Base-by-base conservation (phyloP, 2,797 vertebrate genomes). In the Selene dorsalis region DNA sequence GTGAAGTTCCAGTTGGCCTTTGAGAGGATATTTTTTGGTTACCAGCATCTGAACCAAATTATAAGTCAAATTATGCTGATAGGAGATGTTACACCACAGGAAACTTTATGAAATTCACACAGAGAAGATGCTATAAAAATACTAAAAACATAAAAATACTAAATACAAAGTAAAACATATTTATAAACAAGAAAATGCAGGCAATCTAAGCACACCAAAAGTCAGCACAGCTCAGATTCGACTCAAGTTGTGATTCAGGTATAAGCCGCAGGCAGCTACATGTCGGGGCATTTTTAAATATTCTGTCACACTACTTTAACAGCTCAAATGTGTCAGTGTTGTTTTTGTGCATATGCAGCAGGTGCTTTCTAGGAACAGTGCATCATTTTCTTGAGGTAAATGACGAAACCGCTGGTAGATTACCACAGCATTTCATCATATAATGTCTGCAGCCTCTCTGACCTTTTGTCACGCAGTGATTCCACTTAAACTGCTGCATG, bases 381-480 rank as follows among this genome's bases (percentile, higher is more conserved):
- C 24, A 17, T 61, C 20, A 35, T 71, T 69, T 58, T 71, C 35
- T 66, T 22, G 6, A 77, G 62, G 69, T 83, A 67, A 82, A 82
- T 47, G 50, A 69, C 73, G 28, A 52, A 75, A 52, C 10, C 71
- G 38, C 22, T 24, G 30, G 10, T 45, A 26, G 50, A 22, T 79
- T 70, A 66, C 41, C 7, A 57, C 24, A 70, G 28, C 59, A 41
- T 63, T 32, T 22, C 70, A 39, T 78, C 74, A 77, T 48, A 10
- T 55, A 18, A 55, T 52, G 22, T 73, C 63, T 50, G 61, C 66
- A 66, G 70, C 59, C 55, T 3, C 24, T 69, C 52, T 80, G 83
- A 84, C 79, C 85, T 83, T 82, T 57, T 52, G 64, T 59, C 63
- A 48, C 47, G 55, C 56, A 22, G 56, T 62, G 67, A 62, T 67